A percentile compares a stretch with the other conserved stretches of the same genome.
These are phyloP conservation scores for Crotalus viridis DNA, from an alignment of 2,113 vertebrate genomes.

Conservation along the genomic window DNA sequence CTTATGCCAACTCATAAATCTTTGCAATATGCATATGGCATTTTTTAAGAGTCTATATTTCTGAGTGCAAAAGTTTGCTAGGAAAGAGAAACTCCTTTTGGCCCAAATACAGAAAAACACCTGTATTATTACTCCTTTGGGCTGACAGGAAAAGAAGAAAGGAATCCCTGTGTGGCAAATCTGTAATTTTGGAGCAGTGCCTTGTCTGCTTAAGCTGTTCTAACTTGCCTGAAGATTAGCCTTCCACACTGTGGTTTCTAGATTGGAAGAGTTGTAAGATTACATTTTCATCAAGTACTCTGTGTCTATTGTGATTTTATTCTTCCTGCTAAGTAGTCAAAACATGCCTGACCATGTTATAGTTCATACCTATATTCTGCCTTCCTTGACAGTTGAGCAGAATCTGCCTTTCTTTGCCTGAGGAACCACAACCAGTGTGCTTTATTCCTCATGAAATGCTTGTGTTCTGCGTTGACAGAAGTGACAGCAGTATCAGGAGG, in stretches of 20 bases:
- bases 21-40: neutral
- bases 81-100: neutral
- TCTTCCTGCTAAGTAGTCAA: slow-evolving; percentile 16
- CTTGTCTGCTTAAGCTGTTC: slow-evolving; percentile 28
- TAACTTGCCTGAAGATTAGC: slow-evolving; percentile 12
- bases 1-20: neutral
- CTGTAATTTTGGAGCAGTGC: slow-evolving; percentile 7
- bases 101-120: neutral
- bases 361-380: slow-evolving; percentile 49
- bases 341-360: slow-evolving; percentile 6
- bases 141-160: slow-evolving; percentile 6
- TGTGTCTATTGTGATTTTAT: slow-evolving; percentile 23
- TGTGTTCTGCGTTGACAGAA: neutral
- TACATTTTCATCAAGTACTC: slow-evolving; percentile 5
- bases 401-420: slow-evolving; percentile 54
- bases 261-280: neutral
- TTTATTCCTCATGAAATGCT: slow-evolving; percentile 27
- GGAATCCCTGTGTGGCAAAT: slow-evolving; percentile 11
- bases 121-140: neutral
- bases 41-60: neutral
- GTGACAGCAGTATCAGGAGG: neutral
- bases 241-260: neutral
- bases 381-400: slow-evolving; percentile 54
- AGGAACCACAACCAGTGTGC: slow-evolving; percentile 40
- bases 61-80: neutral